These are phyloP conservation scores for Morpho deidamia DNA, from an alignment of 2,888 invertebrate genomes.

Conservation along the genomic window DNA sequence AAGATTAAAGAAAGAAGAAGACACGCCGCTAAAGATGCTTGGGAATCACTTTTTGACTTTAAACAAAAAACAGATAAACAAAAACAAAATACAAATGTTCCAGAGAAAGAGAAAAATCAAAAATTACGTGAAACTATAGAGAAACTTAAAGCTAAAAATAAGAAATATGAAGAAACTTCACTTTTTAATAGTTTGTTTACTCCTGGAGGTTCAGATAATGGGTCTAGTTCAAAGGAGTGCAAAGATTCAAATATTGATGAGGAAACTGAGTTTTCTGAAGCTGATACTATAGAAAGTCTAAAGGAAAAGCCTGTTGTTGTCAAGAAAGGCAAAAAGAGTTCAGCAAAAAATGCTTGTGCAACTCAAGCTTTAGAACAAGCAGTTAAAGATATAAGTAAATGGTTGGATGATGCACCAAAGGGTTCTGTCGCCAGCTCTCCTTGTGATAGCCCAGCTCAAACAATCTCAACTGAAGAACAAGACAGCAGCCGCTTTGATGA, in stretches of 20 bases:
- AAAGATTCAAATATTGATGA: slow-evolving; percentile 18
- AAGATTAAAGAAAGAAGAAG: slow-evolving; percentile 80
- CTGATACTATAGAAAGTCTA: slow-evolving; percentile 23
- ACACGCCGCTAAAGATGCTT: slow-evolving; percentile 68
- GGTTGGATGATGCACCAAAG: slow-evolving; percentile 91
- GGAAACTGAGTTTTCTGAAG: slow-evolving; percentile 24
- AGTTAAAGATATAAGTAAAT: slow-evolving; percentile 91
- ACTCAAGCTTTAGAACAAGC: slow-evolving; percentile 81
- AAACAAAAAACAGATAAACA: slow-evolving; percentile 64
- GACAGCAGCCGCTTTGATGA: slow-evolving; percentile 67
- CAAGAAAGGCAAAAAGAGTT: slow-evolving; percentile 65
- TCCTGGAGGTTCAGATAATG: slow-evolving; percentile 25
- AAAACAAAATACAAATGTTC: slow-evolving; percentile 49
- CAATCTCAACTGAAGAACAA: slow-evolving; percentile 80
- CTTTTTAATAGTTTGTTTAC: slow-evolving; percentile 53
- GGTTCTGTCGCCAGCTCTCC: slow-evolving; percentile 87
- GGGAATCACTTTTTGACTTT: slow-evolving; percentile 65
- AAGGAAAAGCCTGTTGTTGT: slow-evolving; percentile 41
- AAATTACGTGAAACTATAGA: slow-evolving; percentile 79
- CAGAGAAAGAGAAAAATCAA: slow-evolving; percentile 71
- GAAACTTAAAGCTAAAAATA: slow-evolving; percentile 81
- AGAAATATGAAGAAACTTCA: slow-evolving; percentile 64
- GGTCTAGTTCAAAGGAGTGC: slow-evolving; percentile 4
- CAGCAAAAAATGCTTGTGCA: slow-evolving; percentile 76
- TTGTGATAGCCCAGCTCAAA: slow-evolving; percentile 86